Evolutionary conservation across 2,113 vertebrate genomes (phyloP), one percentile per base, ranked within the genome.

Genomic region (Turdus rufiventris): DNA sequence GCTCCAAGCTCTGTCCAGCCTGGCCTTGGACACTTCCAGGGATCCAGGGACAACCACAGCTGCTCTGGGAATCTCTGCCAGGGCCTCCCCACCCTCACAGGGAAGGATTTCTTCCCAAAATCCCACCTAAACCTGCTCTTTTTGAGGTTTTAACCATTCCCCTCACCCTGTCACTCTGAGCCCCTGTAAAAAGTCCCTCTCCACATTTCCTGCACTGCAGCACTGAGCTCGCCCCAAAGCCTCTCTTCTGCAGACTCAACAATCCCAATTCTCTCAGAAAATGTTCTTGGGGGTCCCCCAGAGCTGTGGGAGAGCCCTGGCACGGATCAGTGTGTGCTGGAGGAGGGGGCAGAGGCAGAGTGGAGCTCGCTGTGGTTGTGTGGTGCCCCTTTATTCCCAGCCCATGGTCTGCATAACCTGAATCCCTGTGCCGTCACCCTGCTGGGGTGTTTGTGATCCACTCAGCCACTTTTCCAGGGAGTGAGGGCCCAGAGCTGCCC

Each of bases 361-460:
- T 11, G 60, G 50, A 51, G 45, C 15, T 34, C 50, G 53, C 43
- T 38, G 20, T 1, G 12, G 5, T 34, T 6, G 15, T 10, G 5
- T 5, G 25, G 34, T 38, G 53, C 38, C 29, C 25, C 18, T 76
- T 26, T 9, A 0, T 51, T 54, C 54, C 57, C 84, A 36, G 0
- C 58, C 45, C 36, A 2, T 38, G 38, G 38, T 38, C 10, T 20
- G 12, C 2, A 23, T 3, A 1, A n/a, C 60, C 48, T 3, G 10
- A 28, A 43, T 62, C 56, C 16, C 42, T 0, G 24, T 1, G 3
- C 5, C 14, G 48, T 58, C 29, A 4, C 72, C 53, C 38, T 45
- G 28, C 67, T 0, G 8, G 77, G 42, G n/a, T 14, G 47, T 24
- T 74, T 14, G 0, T 8, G n/a, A 2, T 3, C 0, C 4, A 2